Evolutionary conservation across 2,113 vertebrate genomes (phyloP).

Genomic region (Electrona antarctica): DNA sequence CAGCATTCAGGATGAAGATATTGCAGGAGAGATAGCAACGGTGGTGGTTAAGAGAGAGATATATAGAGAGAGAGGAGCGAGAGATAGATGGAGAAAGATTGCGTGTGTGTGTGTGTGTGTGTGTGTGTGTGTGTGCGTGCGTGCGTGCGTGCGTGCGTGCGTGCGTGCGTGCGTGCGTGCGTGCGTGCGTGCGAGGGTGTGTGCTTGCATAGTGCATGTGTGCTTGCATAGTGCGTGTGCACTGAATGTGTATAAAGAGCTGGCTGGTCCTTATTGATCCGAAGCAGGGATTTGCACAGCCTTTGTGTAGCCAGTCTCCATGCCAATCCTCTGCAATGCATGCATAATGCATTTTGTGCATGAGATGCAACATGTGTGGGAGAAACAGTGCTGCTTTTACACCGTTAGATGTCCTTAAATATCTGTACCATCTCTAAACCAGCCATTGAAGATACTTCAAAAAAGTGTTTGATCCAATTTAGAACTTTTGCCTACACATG

Average conservation of each 20-base stretch:
- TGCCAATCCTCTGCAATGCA: slow-evolving; percentile 6
- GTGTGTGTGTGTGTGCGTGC: background rate
- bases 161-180: too few species aligned
- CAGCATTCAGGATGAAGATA: too few species aligned
- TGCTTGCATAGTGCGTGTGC: background rate
- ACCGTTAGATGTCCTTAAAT: too few species aligned
- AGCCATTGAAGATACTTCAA: too few species aligned
- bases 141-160: slow-evolving; percentile 1
- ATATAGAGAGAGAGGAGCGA: too few species aligned
- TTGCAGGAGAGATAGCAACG: too few species aligned
- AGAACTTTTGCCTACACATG: too few species aligned
- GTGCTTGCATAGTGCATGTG: background rate
- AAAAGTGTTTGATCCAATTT: too few species aligned
- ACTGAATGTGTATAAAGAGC: background rate
- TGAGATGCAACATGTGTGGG: background rate
- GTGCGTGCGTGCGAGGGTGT: background rate
- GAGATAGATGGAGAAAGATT: too few species aligned
- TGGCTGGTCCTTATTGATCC: slow-evolving; percentile 36
- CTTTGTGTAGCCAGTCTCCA: slow-evolving; percentile 26
- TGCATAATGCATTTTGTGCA: background rate
- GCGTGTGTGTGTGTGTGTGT: background rate
- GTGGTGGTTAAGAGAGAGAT: too few species aligned
- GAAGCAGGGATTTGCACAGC: slow-evolving; percentile 33
- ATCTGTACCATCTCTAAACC: too few species aligned
- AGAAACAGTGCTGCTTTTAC: background rate